Evolutionary conservation across 2,888 invertebrate species (phyloP), one percentile per base, ranked within the genome.

Genomic region (Netelia melanura): DNA sequence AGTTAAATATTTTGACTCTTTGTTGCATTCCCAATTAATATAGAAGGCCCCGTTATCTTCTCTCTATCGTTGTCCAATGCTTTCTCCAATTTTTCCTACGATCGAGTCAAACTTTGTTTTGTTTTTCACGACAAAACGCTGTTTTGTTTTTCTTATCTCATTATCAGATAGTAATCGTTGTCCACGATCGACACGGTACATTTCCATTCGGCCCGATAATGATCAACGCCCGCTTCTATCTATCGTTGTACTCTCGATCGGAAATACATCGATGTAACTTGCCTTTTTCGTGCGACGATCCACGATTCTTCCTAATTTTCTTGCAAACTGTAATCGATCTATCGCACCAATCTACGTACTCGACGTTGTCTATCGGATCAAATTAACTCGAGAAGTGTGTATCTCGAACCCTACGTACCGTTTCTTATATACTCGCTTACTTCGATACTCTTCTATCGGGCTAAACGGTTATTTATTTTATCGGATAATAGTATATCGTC

Each of bases 401-500:
- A 30, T 56, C 17, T 43, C 58, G 23, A 61, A 54, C 43, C 30
- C 11, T 10, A 65, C 38, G 65, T 8, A 48, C 61, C 30, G 25
- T n/a, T n/a, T 54, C 78, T 86, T 87, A 81, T 86, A 86, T 87
- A 84, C 21, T 21, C 52, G 17, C 48, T 58, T 54, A 44, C 80
- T 81, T 83, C 79, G 83, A 77, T 81, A 74, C 14, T 6, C 14
- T 6, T 25, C 54, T 43, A 52, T 8, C 17, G 54, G 10, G 14
- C 44, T 64, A 80, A 82, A 82, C 84, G 81, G 80, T 70, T 62
- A 67, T 14, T 14, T 70, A 52, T 38, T 72, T 82, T 52, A 25
- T 44, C n/a, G 56, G 76, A 74, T 30, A 75, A 75, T 70, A 44
- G 43, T 25, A n/a, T 65, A 87, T 88, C 82, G 75, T 82, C 86